Base-by-base conservation (phyloP, 2,113 vertebrate genomes). In the Gadus chalcogrammus region DNA sequence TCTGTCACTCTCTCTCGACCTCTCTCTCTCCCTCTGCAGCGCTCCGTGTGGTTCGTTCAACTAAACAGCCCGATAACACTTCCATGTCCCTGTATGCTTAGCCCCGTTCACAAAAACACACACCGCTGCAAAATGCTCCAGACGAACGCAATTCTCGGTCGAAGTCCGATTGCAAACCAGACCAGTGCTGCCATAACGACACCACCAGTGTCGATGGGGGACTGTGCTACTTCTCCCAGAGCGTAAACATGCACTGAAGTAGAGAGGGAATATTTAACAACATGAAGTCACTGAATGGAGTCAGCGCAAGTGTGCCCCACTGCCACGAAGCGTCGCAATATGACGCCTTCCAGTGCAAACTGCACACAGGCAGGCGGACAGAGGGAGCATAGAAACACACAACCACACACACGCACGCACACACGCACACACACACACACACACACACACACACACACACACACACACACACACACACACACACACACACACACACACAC, bases 251-350 rank as follows among this genome's bases (percentile, higher is more conserved):
- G 31, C 31, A 35, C 31, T 35, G 31, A 35, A 35, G 31, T 35
- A 35, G 31, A 35, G 31, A 35, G 31, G 13, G 65, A 58, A 74
- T 73, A 78, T 70, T 74, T 73, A 78, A 82, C 72, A 60, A 22
- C 67, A 64, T 71, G 11, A 8, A 83, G 79, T 61, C 78, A 52
- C n/a, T 56, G 67, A 60, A 20, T 60, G 70, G 64, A 75, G 65
- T n/a, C 63, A 27, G 63, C 66, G 70, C 56, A 68, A 61, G 73
- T 84, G 75, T 16, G n/a, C 0, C 79, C 73, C 85, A 79, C 62
- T 89, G 88, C 89, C 86, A 89, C 87, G 85, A 85, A 86, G 86
- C 88, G 80, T 77, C 85, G 85, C 84, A 84, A 83, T 80, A 84
- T 70, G 78, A 74, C 87, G 80, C 68, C 72, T 61, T 64, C 38